These are phyloP conservation scores for Notospermus geniculatus DNA, from an alignment of 1,140 invertebrate genomes.

Conservation along the genomic window DNA sequence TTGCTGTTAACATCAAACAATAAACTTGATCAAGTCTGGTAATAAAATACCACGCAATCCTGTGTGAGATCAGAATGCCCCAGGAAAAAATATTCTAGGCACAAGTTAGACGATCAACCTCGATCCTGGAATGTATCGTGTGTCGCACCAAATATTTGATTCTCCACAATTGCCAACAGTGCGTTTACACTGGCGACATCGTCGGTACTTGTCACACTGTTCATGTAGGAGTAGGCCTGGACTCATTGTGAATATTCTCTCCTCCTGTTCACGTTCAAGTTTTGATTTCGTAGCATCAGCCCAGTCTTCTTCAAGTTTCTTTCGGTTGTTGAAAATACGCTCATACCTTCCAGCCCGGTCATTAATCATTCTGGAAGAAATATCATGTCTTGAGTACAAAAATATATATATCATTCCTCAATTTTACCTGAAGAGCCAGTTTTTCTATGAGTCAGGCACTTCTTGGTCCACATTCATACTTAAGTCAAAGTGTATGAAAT, in stretches of 20 bases:
- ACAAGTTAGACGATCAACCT: slow-evolving; percentile 49
- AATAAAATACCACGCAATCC: no score
- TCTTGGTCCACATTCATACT: neutral
- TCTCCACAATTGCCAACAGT: slow-evolving; percentile 49
- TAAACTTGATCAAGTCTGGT: no score
- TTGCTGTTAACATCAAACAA: no score
- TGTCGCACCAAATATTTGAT: slow-evolving; percentile 55
- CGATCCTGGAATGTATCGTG: slow-evolving; percentile 51
- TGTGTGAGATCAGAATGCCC: no score
- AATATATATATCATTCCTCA: neutral
- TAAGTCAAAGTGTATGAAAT: neutral
- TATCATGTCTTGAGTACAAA: neutral
- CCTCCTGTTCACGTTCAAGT: slow-evolving; percentile 40
- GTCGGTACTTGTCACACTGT: slow-evolving; percentile 54
- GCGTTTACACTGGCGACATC: slow-evolving; percentile 53
- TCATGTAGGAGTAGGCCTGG: slow-evolving; percentile 52
- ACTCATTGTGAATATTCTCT: slow-evolving; percentile 34
- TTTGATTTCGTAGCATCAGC: slow-evolving; percentile 36
- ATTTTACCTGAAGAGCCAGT: neutral
- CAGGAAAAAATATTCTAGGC: no score
- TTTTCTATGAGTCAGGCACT: neutral
- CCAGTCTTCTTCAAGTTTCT: slow-evolving; percentile 51
- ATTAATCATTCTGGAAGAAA: slow-evolving; percentile 39
- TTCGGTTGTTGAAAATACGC: slow-evolving; percentile 33
- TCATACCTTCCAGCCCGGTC: slow-evolving; percentile 45